These are phyloP conservation scores for Myodes glareolus DNA, from an alignment of 2,113 vertebrate genomes.

Conservation along the genomic window DNA sequence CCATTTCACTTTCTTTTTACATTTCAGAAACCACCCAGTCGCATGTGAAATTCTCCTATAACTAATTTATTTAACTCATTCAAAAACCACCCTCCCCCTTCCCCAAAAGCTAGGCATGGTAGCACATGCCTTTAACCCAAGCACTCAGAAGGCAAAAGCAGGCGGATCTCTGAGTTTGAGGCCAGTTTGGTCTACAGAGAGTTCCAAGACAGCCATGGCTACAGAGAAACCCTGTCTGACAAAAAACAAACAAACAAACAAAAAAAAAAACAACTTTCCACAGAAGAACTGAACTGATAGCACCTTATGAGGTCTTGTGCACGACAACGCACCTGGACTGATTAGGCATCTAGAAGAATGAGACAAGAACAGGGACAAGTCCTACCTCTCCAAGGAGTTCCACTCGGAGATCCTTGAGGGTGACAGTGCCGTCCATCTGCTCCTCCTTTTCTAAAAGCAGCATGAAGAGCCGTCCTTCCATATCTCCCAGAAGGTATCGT, in stretches of 20 bases:
- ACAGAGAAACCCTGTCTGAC: background rate
- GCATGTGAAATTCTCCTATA: background rate
- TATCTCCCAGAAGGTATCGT: slow-evolving; percentile 96
- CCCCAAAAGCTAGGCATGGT: background rate
- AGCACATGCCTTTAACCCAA: background rate
- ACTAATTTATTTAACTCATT: background rate
- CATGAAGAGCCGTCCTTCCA: slow-evolving; percentile 99
- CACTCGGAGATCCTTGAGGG: slow-evolving; percentile 95
- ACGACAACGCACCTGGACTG: background rate
- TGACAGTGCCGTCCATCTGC: slow-evolving; percentile 96
- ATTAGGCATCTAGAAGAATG: fast-evolving
- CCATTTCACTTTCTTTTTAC: background rate
- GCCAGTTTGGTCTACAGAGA: background rate
- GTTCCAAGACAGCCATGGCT: background rate
- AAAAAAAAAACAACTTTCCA: too few relatives aligned
- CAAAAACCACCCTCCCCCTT: background rate
- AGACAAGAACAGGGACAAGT: fast-evolving
- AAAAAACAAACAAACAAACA: background rate
- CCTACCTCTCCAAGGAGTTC: slow-evolving; percentile 97
- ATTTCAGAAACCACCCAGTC: too few relatives aligned
- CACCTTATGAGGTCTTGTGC: background rate
- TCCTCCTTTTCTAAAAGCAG: slow-evolving; percentile 98
- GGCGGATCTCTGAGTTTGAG: background rate
- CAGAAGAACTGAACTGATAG: background rate
- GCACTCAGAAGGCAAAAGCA: background rate